phyloP scores from a whole-genome alignment of 2,888 invertebrate genomes.

The Acleris emargana region DNA sequence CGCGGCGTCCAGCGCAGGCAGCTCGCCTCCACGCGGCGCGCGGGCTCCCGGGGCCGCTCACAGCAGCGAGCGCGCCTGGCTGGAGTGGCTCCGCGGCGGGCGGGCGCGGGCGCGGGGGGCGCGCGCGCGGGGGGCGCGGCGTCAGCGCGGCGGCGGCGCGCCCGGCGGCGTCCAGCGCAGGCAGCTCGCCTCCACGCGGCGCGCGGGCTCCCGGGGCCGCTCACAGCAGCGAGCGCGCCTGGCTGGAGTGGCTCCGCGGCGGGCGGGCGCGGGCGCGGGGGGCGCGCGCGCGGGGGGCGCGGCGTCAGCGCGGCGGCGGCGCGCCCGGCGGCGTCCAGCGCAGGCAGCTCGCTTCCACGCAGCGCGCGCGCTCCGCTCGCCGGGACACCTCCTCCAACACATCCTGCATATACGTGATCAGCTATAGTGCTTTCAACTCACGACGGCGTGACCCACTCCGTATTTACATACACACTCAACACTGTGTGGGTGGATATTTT shows the following conservation, averaged over 20 bases:
- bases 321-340: conserved; percentile 90
- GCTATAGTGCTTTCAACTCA: background rate
- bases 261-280: conserved; percentile 49
- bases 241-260: conserved; percentile 49
- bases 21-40: conserved; percentile 93
- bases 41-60: conserved; percentile 64
- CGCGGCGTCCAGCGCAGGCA: conserved; percentile 95
- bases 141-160: conserved; percentile 56
- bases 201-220: conserved; percentile 82
- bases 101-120: conserved; percentile 47
- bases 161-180: conserved; percentile 92
- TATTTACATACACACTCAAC: too few species aligned
- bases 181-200: conserved; percentile 93
- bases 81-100: conserved; percentile 49
- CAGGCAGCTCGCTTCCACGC: conserved; percentile 93
- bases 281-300: conserved; percentile 50
- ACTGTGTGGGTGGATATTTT: too few species aligned
- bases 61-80: conserved; percentile 52
- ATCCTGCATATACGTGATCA: conserved; percentile 86
- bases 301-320: conserved; percentile 58
- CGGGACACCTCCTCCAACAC: conserved; percentile 96
- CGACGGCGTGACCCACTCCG: too few species aligned
- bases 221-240: conserved; percentile 53
- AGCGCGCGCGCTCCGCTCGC: conserved; percentile 92
- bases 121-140: conserved; percentile 51